Percentiles rank a stretch among this genome's conserved stretches.
Evolutionary conservation across 2,888 invertebrate genomes (phyloP).

Genomic region (Platycheirus albimanus): DNA sequence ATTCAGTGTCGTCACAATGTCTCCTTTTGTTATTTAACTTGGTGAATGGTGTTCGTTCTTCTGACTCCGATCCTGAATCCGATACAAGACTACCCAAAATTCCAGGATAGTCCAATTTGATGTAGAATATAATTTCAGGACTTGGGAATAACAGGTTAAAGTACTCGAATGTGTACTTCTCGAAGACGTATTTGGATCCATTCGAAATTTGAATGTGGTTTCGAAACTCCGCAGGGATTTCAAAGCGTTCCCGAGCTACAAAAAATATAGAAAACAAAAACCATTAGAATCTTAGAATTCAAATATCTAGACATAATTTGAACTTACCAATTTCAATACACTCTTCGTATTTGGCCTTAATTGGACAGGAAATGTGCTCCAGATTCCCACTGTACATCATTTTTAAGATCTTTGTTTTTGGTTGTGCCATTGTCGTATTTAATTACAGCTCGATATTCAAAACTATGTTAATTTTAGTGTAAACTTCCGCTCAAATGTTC

Average conservation of each 20-base stretch:
- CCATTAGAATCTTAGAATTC: not conserved
- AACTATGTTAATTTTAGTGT: not conserved
- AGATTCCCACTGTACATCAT: conserved; percentile 59
- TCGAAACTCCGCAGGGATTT: conserved; percentile 75
- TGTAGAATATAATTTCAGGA: conserved; percentile 78
- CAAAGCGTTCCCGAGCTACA: conserved; percentile 75
- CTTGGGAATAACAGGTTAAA: conserved; percentile 79
- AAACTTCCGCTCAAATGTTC: conserved; percentile 34
- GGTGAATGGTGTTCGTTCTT: conserved; percentile 26
- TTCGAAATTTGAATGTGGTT: conserved; percentile 78
- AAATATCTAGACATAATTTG: no score
- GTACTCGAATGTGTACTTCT: conserved; percentile 78
- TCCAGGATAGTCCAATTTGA: conserved; percentile 77
- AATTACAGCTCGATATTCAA: not conserved
- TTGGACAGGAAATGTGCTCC: conserved; percentile 54
- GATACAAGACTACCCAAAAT: conserved; percentile 11
- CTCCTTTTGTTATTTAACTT: conserved; percentile 32
- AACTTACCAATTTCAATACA: conserved; percentile 78
- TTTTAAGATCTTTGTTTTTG: conserved; percentile 33
- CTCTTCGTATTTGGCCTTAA: conserved; percentile 70
- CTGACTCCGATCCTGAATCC: no score
- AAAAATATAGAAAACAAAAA: not conserved
- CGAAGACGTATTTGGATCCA: conserved; percentile 77
- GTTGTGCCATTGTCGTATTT: conserved; percentile 28
- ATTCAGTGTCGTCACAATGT: not conserved